These are phyloP conservation scores for Thomomys bottae DNA, from an alignment of 2,113 vertebrate species.

Conservation along the genomic window DNA sequence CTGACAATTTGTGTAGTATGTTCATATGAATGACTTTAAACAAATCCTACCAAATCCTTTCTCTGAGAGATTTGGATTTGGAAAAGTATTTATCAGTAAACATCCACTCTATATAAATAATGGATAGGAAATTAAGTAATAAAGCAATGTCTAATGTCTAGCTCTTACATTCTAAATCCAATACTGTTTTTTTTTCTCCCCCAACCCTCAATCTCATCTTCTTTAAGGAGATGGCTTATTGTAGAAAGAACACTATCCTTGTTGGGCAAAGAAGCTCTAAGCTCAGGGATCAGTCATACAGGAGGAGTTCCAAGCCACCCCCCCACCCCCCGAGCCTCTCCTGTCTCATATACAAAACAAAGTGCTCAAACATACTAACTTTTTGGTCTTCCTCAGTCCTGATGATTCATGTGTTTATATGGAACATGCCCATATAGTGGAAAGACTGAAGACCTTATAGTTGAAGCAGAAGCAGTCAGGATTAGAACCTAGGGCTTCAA, in stretches of 20 bases:
- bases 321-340: neutral
- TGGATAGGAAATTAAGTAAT: neutral
- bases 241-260: neutral
- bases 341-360: neutral
- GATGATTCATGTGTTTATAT: neutral
- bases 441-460: neutral
- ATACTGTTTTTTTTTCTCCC: neutral
- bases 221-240: neutral
- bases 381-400: neutral
- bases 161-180: neutral
- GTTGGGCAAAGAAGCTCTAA: neutral
- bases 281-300: neutral
- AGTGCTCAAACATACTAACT: neutral
- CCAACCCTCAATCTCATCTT: neutral
- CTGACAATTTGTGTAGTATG: constrained; percentile 6
- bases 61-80: neutral
- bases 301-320: neutral
- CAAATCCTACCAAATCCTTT: constrained; percentile 11
- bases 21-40: constrained; percentile 12
- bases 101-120: neutral
- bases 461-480: neutral
- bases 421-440: neutral
- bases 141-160: neutral
- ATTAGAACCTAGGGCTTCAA: neutral
- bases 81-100: constrained; percentile 28